Conservation (phyloP, 53 echinoderm and acorn worm genomes). For the Luidia sarsii region DNA sequence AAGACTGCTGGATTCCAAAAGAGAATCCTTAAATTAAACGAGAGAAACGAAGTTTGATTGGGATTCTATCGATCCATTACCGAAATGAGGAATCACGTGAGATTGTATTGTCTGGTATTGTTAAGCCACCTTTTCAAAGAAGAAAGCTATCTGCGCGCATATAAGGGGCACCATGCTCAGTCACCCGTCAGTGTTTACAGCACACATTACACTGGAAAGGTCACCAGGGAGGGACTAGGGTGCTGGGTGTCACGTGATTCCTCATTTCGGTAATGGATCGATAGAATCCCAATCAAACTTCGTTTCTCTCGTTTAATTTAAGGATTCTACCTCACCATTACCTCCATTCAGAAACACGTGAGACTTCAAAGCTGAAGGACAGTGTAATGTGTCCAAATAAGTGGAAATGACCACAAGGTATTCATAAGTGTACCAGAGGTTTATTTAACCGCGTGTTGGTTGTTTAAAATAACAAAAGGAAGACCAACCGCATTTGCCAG, state of each 20-base stretch:
- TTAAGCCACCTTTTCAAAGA: background rate
- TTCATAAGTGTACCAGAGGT: too few species aligned
- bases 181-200: background rate
- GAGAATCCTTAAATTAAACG: conserved; percentile 25
- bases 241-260: background rate
- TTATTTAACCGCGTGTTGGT: too few species aligned
- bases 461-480: background rate
- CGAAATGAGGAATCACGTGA: background rate
- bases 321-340: conserved; percentile 11
- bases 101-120: conserved; percentile 1
- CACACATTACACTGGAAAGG: background rate
- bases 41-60: conserved; percentile 7
- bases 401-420: too few species aligned
- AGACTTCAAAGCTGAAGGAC: conserved; percentile 1
- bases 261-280: background rate
- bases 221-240: background rate
- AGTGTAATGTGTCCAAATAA: background rate
- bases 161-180: background rate
- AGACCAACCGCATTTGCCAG: background rate
- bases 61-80: conserved; percentile 1
- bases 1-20: too few species aligned
- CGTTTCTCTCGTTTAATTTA: conserved; percentile 19
- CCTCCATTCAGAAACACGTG: conserved; percentile 7
- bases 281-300: background rate
- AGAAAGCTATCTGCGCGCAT: background rate